Evolutionary conservation across 2,888 invertebrate species (phyloP), one percentile per base, ranked within the genome.

Genomic region (Ischnus inquisitorius): DNA sequence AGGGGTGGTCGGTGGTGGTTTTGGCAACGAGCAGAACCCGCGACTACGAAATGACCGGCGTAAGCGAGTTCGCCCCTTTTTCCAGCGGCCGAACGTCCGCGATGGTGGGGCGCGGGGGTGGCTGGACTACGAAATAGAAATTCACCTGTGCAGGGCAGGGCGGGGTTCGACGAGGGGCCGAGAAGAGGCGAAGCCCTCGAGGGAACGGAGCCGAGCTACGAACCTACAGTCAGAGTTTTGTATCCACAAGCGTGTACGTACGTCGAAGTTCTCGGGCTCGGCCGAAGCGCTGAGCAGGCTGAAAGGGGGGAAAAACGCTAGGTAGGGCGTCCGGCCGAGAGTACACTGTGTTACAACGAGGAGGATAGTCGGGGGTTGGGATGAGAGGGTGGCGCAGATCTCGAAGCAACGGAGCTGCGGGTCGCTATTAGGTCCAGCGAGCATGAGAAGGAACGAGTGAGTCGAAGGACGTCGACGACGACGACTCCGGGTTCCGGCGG

Each of bases 141-240:
- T 78, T 81, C 57, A 84, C 84, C 77, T 75, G 65, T 72, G 76
- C 75, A n/a, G 74, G 67, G 67, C 46, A 62, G 41, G 76, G 83
- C 82, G 86, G 72, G 72, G 79, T 69, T 19, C 19, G 54, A 76
- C 82, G 75, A 28, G 76, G 69, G 64, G 48, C 22, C n/a, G 62
- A 48, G 62, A 82, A 81, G 79, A 86, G 79, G 72, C 82, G 87
- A 87, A 89, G 87, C 87, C 87, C 90, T 88, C 89, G 68, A 86
- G 91, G 89, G 87, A 89, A 87, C 87, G 74, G 69, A 65, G 77
- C 68, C 68, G 54, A 51, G 60, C 39, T 60, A 22, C 25, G 67
- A 46, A 41, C 68, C 57, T 46, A 65, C 69, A 65, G 60, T 46
- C 74, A 67, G 72, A 74, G 77, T 78, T 81, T 81, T 81, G 69